Conservation (phyloP, 2,888 invertebrate genomes). For the Pycnomerus fuliginosus region DNA sequence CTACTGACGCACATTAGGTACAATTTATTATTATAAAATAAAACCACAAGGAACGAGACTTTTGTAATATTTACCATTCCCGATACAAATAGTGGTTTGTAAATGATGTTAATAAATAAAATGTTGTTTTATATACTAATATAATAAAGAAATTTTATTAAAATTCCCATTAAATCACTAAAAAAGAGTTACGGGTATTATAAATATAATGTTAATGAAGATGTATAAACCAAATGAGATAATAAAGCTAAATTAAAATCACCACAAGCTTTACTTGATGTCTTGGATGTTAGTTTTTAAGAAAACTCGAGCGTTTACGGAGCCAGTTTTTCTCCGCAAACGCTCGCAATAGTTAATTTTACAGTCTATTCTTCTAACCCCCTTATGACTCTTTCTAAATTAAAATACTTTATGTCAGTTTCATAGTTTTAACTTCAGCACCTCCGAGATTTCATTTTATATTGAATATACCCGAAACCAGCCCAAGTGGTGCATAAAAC, state of each 20-base stretch:
- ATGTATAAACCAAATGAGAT: conserved; percentile 48
- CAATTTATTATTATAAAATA: conserved; percentile 41
- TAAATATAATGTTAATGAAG: conserved; percentile 49
- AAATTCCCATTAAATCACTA: conserved; percentile 48
- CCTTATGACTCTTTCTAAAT: conserved; percentile 34
- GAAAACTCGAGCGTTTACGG: conserved; percentile 29
- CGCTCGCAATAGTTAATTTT: conserved; percentile 31
- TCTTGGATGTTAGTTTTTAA: conserved; percentile 35
- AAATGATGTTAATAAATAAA: conserved; percentile 55
- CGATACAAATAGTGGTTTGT: conserved; percentile 51
- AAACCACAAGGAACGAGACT: conserved; percentile 42
- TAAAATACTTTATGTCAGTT: conserved; percentile 37
- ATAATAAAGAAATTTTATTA: conserved; percentile 51
- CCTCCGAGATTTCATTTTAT: no score
- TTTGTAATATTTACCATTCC: conserved; percentile 50
- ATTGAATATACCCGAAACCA: no score
- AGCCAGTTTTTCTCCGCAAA: conserved; percentile 31
- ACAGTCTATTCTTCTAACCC: conserved; percentile 35
- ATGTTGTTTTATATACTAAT: conserved; percentile 54
- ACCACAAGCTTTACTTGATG: conserved; percentile 35
- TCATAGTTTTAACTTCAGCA: no score
- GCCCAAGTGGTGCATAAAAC: background rate
- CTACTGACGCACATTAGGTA: conserved; percentile 45
- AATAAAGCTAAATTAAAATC: conserved; percentile 45
- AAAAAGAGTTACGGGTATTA: conserved; percentile 51